A percentile compares a stretch with the other conserved stretches of the same genome.
phyloP scores from a whole-genome alignment of 2,888 invertebrate genomes.

The Pseudolycoriella hygida region DNA sequence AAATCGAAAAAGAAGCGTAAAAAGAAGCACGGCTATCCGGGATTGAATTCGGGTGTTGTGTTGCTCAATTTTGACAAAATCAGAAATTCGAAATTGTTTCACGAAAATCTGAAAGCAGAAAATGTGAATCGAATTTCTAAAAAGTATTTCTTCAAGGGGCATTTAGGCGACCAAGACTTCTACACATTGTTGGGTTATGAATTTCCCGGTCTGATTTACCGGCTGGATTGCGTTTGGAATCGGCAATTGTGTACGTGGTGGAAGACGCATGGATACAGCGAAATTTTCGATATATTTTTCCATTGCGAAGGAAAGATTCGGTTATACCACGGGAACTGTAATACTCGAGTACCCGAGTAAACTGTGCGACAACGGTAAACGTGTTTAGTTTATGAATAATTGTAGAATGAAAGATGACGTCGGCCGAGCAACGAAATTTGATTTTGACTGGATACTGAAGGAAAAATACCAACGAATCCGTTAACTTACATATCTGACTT shows the following conservation, averaged over 20 bases:
- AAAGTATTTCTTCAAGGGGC: constrained; percentile 49
- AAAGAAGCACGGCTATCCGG: constrained; percentile 40
- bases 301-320: constrained; percentile 44
- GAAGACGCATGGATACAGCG: constrained; percentile 53
- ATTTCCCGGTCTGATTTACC: constrained; percentile 49
- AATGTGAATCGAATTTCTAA: constrained; percentile 35
- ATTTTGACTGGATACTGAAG: too few species aligned
- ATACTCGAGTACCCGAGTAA: constrained; percentile 43
- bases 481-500: too few species aligned
- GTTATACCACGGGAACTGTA: constrained; percentile 59
- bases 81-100: constrained; percentile 40
- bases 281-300: constrained; percentile 53
- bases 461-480: too few species aligned
- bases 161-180: constrained; percentile 71
- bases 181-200: constrained; percentile 54
- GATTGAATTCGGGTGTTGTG: constrained; percentile 66
- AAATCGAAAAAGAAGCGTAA: constrained; percentile 7
- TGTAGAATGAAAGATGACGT: too few species aligned
- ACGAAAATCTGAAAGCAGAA: constrained; percentile 33
- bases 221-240: constrained; percentile 63
- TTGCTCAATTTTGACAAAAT: constrained; percentile 49
- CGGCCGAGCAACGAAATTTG: too few species aligned
- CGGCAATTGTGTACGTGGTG: constrained; percentile 69
- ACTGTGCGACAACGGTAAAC: too few species aligned
- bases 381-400: too few species aligned